Conservation (phyloP, 2,888 invertebrate species). For the Macropis europaea region DNA sequence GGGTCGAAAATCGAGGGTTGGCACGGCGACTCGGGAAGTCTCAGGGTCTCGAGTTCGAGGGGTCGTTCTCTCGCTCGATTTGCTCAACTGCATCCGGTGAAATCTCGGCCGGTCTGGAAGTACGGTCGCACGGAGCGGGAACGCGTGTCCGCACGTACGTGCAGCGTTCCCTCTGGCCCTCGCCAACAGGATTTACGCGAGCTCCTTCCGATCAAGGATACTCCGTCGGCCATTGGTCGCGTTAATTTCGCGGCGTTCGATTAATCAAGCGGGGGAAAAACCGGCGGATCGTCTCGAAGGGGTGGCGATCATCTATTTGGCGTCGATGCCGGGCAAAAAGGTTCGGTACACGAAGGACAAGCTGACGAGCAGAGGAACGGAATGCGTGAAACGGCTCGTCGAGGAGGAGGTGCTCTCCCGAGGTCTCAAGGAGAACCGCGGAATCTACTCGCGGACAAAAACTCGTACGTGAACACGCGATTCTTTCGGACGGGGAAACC, state of each 20-base stretch:
- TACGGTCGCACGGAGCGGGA: constrained; percentile 35
- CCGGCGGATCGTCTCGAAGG: background rate
- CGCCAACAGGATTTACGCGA: constrained; percentile 79
- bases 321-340: constrained; percentile 1
- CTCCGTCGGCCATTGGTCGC: constrained; percentile 67
- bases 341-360: constrained; percentile 19
- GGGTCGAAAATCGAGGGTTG: constrained; percentile 82
- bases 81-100: constrained; percentile 67
- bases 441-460: constrained; percentile 43
- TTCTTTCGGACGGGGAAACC: constrained; percentile 44
- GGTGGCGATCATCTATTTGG: constrained; percentile 26
- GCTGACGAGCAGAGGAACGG: constrained; percentile 31
- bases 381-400: constrained; percentile 43
- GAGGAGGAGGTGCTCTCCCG: background rate
- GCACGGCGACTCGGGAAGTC: constrained; percentile 73
- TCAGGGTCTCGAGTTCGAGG: constrained; percentile 78
- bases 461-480: constrained; percentile 51
- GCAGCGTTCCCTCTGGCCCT: constrained; percentile 74
- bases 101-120: constrained; percentile 32
- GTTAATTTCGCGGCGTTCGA: constrained; percentile 65
- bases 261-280: constrained; percentile 28
- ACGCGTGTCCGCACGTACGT: constrained; percentile 55
- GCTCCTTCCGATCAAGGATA: constrained; percentile 75
- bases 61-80: constrained; percentile 72
- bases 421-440: constrained; percentile 22